Percentiles rank a stretch among this genome's conserved stretches.
Conservation (phyloP, 2,113 vertebrate species). For the Telmatochromis sp. region DNA sequence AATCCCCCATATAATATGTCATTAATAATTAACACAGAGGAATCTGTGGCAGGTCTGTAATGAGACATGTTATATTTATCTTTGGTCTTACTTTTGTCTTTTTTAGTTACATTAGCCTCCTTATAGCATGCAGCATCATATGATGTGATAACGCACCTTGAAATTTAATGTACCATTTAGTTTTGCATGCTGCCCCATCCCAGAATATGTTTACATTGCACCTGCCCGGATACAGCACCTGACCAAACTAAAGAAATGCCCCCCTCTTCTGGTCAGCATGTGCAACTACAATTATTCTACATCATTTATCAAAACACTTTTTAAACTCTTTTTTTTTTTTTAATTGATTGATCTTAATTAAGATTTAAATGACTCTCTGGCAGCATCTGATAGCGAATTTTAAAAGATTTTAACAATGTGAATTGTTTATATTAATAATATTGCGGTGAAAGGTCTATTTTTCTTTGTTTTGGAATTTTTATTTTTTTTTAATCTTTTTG, state of each 20-base stretch:
- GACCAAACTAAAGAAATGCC: not conserved
- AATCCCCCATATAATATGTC: constrained; percentile 17
- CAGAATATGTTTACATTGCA: constrained; percentile 10
- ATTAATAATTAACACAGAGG: constrained; percentile 52
- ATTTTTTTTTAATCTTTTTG: no score
- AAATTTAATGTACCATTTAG: not conserved
- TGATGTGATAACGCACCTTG: not conserved
- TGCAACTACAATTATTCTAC: constrained; percentile 6
- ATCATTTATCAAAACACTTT: not conserved
- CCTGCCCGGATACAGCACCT: not conserved
- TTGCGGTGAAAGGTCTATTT: not conserved
- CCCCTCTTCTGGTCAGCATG: constrained; percentile 27
- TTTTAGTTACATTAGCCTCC: not conserved
- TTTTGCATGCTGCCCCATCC: constrained; percentile 39
- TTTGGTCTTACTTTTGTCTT: not conserved
- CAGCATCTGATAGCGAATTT: not conserved
- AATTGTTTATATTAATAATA: not conserved
- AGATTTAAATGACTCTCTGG: not conserved
- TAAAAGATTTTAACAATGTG: not conserved
- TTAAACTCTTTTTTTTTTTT: not conserved
- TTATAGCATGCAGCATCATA: constrained; percentile 2
- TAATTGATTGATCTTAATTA: not conserved
- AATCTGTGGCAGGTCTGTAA: not conserved
- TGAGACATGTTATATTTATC: not conserved
- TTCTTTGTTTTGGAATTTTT: not conserved